Percentiles rank a stretch among this genome's conserved stretches.
Evolutionary conservation across 2,113 vertebrate species (phyloP).

Genomic region (Toxotes chatareus): DNA sequence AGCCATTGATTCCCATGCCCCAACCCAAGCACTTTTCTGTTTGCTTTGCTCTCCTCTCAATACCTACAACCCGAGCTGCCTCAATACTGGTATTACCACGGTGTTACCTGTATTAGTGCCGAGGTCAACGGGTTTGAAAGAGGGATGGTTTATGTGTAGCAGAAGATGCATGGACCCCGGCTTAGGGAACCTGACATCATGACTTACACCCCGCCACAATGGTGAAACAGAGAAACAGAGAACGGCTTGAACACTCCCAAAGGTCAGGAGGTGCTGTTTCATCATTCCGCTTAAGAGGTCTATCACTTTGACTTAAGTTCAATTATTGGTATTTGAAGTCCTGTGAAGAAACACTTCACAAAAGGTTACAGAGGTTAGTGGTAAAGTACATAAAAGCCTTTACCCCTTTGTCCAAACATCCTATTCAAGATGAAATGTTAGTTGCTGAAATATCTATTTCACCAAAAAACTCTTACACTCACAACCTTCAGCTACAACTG

Average conservation of each 20-base stretch:
- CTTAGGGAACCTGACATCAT: slow-evolving; percentile 60
- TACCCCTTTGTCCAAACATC: slow-evolving; percentile 30
- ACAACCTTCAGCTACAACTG: slow-evolving; percentile 37
- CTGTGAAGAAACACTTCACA: slow-evolving; percentile 51
- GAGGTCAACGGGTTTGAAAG: slow-evolving; percentile 75
- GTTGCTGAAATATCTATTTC: slow-evolving; percentile 36
- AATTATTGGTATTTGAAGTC: slow-evolving; percentile 52
- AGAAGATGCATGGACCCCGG: slow-evolving; percentile 41
- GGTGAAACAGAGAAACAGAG: slow-evolving; percentile 57
- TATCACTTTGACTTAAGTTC: slow-evolving; percentile 60
- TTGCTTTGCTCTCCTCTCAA: slow-evolving; percentile 59
- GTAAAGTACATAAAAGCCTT: slow-evolving; percentile 36
- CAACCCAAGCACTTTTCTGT: slow-evolving; percentile 76
- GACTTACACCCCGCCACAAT: slow-evolving; percentile 53
- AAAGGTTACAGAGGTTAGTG: slow-evolving; percentile 45
- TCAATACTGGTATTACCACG: slow-evolving; percentile 53
- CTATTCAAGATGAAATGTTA: slow-evolving; percentile 14
- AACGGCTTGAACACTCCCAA: slow-evolving; percentile 41
- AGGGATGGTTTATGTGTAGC: slow-evolving; percentile 23
- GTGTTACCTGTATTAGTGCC: slow-evolving; percentile 63
- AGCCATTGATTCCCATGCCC: slow-evolving; percentile 79
- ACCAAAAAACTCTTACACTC: background rate
- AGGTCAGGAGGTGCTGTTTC: slow-evolving; percentile 75
- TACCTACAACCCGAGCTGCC: slow-evolving; percentile 55
- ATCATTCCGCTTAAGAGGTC: slow-evolving; percentile 58